Evolutionary conservation across 2,113 vertebrate species (phyloP).

Genomic region (Vicugna pacos): DNA sequence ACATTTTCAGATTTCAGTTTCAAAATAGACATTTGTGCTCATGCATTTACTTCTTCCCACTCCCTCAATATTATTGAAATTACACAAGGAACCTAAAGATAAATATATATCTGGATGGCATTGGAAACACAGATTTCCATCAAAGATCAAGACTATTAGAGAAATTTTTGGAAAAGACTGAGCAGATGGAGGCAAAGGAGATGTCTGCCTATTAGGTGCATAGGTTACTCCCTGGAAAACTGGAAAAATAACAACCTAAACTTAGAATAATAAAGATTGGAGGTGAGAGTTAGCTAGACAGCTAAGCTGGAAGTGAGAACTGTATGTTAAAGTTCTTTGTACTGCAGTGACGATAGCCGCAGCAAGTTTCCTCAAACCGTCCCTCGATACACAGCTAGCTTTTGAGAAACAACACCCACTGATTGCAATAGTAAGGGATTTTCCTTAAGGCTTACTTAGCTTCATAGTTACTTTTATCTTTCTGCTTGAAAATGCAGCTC

Average conservation of each 20-base stretch:
- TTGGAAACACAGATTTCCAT: slow-evolving; percentile 16
- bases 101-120: background rate
- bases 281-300: background rate
- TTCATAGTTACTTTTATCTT: background rate
- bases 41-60: slow-evolving; percentile 39
- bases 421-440: background rate
- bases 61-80: slow-evolving; percentile 48
- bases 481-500: background rate
- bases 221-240: background rate
- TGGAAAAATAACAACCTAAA: background rate
- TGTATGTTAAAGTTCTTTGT: background rate
- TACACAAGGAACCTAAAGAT: background rate
- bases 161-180: background rate
- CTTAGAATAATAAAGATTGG: background rate
- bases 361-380: background rate
- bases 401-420: background rate
- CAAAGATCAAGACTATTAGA: background rate
- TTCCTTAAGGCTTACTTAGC: background rate
- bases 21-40: background rate
- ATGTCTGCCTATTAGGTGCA: background rate
- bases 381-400: background rate
- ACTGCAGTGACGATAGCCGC: background rate
- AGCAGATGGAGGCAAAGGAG: background rate
- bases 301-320: background rate
- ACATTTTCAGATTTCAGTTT: slow-evolving; percentile 62